Conservation (phyloP, 2,797 vertebrate species). For the Sebastes alutus region DNA sequence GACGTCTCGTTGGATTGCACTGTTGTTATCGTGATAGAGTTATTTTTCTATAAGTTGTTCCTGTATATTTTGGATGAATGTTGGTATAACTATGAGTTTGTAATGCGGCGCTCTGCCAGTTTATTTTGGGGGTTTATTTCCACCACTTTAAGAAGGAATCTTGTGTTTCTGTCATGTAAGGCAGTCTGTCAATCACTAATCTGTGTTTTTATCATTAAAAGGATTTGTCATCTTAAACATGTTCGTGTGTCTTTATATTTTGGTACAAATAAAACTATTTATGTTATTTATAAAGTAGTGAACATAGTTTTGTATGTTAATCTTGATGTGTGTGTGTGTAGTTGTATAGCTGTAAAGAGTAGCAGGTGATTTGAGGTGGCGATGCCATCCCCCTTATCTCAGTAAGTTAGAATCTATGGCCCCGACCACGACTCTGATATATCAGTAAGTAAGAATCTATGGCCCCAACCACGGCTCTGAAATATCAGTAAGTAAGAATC, state of each 20-base stretch:
- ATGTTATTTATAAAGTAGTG: too few relatives aligned
- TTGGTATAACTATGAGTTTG: neutral
- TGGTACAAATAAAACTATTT: neutral
- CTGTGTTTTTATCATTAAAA: constrained; percentile 21
- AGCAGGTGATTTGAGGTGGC: too few relatives aligned
- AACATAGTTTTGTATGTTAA: too few relatives aligned
- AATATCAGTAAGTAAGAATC: too few relatives aligned
- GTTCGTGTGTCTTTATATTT: neutral
- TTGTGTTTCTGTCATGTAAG: neutral
- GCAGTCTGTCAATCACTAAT: neutral
- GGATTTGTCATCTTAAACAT: neutral
- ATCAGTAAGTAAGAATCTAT: too few relatives aligned
- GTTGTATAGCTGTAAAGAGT: too few relatives aligned
- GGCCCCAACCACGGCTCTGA: too few relatives aligned
- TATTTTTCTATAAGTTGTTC: constrained; percentile 26
- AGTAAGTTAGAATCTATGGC: too few relatives aligned
- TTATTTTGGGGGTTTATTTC: neutral
- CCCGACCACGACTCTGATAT: too few relatives aligned
- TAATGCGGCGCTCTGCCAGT: neutral
- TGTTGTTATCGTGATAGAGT: constrained; percentile 11
- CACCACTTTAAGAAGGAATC: neutral
- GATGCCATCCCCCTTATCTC: too few relatives aligned
- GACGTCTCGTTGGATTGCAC: neutral
- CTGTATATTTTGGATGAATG: neutral
- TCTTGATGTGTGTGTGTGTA: too few relatives aligned